These are phyloP conservation scores for Kryphioiulus occultus DNA, from an alignment of 2,888 invertebrate species.

Conservation along the genomic window DNA sequence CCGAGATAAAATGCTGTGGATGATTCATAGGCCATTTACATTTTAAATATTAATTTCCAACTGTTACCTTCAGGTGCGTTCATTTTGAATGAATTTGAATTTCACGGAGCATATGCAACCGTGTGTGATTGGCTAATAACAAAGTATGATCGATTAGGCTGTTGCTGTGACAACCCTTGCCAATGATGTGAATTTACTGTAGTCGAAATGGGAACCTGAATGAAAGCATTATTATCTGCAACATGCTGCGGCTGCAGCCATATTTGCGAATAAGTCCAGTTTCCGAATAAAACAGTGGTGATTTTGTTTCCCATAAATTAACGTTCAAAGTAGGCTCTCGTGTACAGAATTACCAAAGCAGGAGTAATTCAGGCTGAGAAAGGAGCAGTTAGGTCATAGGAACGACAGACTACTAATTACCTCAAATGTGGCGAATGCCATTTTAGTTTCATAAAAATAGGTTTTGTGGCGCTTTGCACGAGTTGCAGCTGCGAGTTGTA, in stretches of 20 bases:
- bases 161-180: background rate
- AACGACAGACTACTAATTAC: conserved; percentile 2
- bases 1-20: background rate
- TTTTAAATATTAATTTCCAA: too few relatives aligned
- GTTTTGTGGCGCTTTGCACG: background rate
- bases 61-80: too few relatives aligned
- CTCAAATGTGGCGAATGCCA: background rate
- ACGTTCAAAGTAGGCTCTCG: background rate
- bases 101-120: background rate
- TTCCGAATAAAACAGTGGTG: background rate
- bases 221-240: too few relatives aligned
- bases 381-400: background rate
- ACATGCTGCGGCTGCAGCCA: too few relatives aligned
- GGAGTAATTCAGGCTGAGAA: conserved; percentile 6
- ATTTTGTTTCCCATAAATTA: background rate
- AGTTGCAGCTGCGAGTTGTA: background rate
- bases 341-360: background rate
- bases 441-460: background rate
- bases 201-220: background rate
- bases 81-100: too few relatives aligned
- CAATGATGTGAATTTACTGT: background rate
- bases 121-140: background rate
- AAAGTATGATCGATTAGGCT: background rate
- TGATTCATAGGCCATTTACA: background rate
- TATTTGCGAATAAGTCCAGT: background rate